Base-by-base conservation (phyloP, 2,797 vertebrate species). In the Girardinus metallicus region DNA sequence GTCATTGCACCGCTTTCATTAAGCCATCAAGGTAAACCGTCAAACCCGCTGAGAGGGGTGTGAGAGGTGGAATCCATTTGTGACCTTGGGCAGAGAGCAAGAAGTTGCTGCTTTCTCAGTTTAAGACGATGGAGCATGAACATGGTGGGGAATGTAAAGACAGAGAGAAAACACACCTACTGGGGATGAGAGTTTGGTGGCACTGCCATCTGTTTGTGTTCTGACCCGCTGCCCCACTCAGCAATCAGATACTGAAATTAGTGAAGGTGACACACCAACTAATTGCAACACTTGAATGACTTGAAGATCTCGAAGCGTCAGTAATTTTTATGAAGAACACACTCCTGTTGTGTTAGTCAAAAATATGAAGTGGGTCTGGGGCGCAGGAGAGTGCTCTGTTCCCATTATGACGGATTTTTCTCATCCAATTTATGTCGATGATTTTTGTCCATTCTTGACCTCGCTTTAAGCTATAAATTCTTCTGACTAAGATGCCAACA, bases 221-320 rank as follows among this genome's bases (percentile, higher is more conserved):
- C 34, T 64, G 62, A 64, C 16, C 62, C 16, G 16, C 80, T 94
- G 94, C 86, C 94, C 94, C 93, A 86, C 90, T 90, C 91, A 86
- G 88, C 77, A 76, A 87, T 88, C 89, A 86, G 51, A 43, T 85
- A 87, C 89, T 88, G 86, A 94, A 93, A 96, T 95, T 92, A 94
- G 93, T 86, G 87, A 87, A 77, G 88, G 88, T 82, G 85, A 87
- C 89, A 86, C 80, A 75, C 75, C 82, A 68, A 86, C 86, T 93
- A 95, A 95, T 94, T 88, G 90, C 85, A 64, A 85, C 83, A 88
- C 47, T 64, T 64, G 62, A 64, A 36, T 64, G 62, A 64, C 31
- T 36, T 64, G 16, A 64, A 31, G 62, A 64, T 36, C 16, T 36
- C 1, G 0, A 36, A 36, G 34, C 16, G 5, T 21, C 34, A 36